phyloP scores from a whole-genome alignment of 2,113 vertebrate species.

The Condylura cristata region DNA sequence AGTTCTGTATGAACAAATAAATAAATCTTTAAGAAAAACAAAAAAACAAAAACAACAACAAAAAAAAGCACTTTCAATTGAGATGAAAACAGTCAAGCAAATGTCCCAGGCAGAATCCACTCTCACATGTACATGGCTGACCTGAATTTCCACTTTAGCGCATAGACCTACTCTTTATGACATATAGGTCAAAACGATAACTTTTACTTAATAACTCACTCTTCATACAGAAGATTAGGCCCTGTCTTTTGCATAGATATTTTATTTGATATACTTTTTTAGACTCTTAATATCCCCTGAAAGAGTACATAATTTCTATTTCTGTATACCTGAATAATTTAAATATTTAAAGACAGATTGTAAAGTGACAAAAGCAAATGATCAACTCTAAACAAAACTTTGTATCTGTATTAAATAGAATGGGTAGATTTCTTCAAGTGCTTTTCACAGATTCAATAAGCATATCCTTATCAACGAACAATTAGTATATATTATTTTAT shows the following conservation, averaged over 20 bases:
- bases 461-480: slow-evolving; percentile 49
- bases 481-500: slow-evolving; percentile 61
- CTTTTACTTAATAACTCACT: background rate
- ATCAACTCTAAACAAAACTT: slow-evolving; percentile 3
- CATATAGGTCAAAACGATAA: background rate
- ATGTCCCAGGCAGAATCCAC: slow-evolving; percentile 3
- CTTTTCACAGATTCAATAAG: slow-evolving; percentile 35
- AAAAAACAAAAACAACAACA: too few species aligned
- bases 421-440: slow-evolving; percentile 27
- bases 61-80: slow-evolving; percentile 58
- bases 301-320: slow-evolving; percentile 25
- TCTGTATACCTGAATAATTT: slow-evolving; percentile 52
- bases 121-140: background rate
- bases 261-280: slow-evolving; percentile 21
- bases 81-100: slow-evolving; percentile 46
- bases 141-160: slow-evolving; percentile 1
- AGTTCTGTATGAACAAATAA: too few species aligned
- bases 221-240: background rate
- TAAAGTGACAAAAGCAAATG: slow-evolving; percentile 65
- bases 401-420: slow-evolving; percentile 60
- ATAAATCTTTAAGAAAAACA: too few species aligned
- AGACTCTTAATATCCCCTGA: background rate
- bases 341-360: slow-evolving; percentile 11
- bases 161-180: background rate
- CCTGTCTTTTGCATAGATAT: background rate